A percentile compares a stretch with the other conserved stretches of the same genome.
phyloP scores from a whole-genome alignment of 2,797 vertebrate genomes.

The Sebastes vulpes region DNA sequence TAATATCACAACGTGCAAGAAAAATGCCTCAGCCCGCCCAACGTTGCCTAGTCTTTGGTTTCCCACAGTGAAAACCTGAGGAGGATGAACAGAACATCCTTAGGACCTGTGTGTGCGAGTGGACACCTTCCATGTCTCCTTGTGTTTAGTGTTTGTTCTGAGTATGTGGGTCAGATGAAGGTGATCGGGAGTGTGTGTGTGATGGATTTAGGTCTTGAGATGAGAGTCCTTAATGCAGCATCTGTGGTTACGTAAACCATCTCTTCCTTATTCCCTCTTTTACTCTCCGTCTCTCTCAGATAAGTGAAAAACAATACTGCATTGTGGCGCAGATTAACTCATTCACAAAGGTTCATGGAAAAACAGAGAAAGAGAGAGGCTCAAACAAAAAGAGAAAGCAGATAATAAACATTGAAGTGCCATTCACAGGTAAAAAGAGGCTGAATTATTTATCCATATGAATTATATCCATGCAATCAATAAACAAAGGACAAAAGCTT shows the following conservation, averaged over 20 bases:
- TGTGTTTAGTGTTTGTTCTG: background rate
- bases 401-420: background rate
- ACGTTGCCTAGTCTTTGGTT: background rate
- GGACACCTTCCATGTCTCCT: background rate
- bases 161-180: constrained; percentile 15
- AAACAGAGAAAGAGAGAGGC: background rate
- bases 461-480: background rate
- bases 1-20: constrained; percentile 29
- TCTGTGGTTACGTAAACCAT: constrained; percentile 46
- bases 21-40: background rate
- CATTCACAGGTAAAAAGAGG: background rate
- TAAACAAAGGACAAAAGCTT: background rate
- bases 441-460: background rate
- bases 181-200: constrained; percentile 5
- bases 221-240: constrained; percentile 33
- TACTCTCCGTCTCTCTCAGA: background rate
- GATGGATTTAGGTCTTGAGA: constrained; percentile 27
- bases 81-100: background rate
- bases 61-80: constrained; percentile 4
- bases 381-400: constrained; percentile 3
- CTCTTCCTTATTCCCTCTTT: constrained; percentile 19
- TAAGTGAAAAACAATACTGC: constrained; percentile 23
- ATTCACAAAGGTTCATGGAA: background rate
- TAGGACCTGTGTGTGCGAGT: background rate
- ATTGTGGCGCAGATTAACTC: constrained; percentile 24